Base-by-base conservation (phyloP, 2,888 invertebrate genomes). In the Lasioglossum zephyrum region DNA sequence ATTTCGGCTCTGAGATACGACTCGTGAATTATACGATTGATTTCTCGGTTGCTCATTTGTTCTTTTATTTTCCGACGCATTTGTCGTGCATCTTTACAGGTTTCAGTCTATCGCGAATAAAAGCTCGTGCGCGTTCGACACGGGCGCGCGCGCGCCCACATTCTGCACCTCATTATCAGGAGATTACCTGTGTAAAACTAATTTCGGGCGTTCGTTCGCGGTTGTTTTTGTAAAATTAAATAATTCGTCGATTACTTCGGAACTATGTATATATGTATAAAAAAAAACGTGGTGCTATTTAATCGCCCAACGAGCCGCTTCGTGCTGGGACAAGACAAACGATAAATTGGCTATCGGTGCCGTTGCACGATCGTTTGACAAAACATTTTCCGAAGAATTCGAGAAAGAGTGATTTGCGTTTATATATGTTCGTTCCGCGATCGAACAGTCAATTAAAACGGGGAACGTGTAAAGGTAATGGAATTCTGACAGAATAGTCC, bases 191-290 rank as follows among this genome's bases (percentile, higher is more conserved):
- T 63, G 57, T 44, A 63, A 63, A 63, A 63, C 63, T 63, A 36
- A 70, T 82, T 85, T 73, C 69, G 53, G 60, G 70, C 75, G 77
- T 76, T 69, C 69, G 69, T 70, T 41, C 70, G 60, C 83, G 63
- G 31, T 60, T 76, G n/a, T 57, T 83, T 44, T 47, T 47, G 57
- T 79, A 74, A 73, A 81, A 86, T 83, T 81, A 86, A 87, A 84
- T 79, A 83, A 83, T 73, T 79, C 83, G 36, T 80, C 69, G n/a
- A 57, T 84, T 83, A 83, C 18, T 63, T 78, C 49, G 44, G 73
- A 57, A 57, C n/a, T 63, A 63, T 63, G 31, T 63, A 63, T 57
- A n/a, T n/a, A 9, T 31, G 0, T 31, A 22, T 36, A 69, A 18
- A 77, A 82, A 69, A 74, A 77, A 66, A 8, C 44, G 72, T 79